Evolutionary conservation across 2,888 invertebrate genomes (phyloP).

Genomic region (Napeogenes inachia): DNA sequence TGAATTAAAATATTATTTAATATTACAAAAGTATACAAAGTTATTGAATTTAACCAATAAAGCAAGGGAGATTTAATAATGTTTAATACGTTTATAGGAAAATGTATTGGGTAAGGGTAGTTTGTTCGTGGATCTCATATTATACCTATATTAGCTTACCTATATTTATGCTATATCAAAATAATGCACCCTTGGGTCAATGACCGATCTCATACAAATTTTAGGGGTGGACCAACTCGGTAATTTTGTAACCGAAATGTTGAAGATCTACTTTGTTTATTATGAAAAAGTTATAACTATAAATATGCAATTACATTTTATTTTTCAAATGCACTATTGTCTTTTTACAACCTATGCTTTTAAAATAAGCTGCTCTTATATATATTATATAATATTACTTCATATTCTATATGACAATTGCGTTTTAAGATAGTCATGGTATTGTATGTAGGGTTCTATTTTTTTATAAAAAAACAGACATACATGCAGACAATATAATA

Average conservation of each 20-base stretch:
- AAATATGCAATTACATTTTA: neutral
- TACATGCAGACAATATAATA: neutral
- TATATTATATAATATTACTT: no score
- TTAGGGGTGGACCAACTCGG: slow-evolving; percentile 31
- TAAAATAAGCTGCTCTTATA: no score
- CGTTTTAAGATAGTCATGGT: no score
- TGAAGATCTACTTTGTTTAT: no score
- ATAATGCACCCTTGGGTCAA: slow-evolving; percentile 37
- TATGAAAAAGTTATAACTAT: neutral
- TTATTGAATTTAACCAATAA: neutral
- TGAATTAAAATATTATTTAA: slow-evolving; percentile 9
- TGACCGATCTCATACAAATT: slow-evolving; percentile 39
- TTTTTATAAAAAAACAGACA: no score
- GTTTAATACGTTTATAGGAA: no score
- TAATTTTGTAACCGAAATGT: slow-evolving; percentile 6
- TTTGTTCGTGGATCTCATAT: neutral
- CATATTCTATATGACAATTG: no score
- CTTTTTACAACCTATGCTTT: no score
- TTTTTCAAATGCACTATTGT: no score
- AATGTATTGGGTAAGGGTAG: neutral
- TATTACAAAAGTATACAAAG: neutral
- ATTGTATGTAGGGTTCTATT: no score
- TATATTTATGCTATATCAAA: slow-evolving; percentile 13
- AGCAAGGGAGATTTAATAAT: no score
- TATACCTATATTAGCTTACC: no score